A percentile compares a stretch with the other conserved stretches of the same genome.
phyloP scores from a whole-genome alignment of 2,888 invertebrate species.

The Margaritifera margaritifera region DNA sequence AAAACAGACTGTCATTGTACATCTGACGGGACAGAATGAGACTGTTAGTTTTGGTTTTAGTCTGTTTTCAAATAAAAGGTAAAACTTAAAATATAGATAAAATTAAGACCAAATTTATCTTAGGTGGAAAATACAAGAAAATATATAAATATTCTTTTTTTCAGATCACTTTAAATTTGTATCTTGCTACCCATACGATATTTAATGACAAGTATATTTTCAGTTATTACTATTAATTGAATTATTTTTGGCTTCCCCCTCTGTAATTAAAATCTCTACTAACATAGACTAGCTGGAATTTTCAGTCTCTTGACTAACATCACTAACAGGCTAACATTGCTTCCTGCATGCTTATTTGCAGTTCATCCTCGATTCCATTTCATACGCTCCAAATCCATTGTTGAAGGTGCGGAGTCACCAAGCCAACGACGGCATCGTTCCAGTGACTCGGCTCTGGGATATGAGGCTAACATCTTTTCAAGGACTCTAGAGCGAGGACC shows the following conservation, averaged over 20 bases:
- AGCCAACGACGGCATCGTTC: constrained; percentile 42
- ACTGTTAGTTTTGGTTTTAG: no score
- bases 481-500: constrained; percentile 55
- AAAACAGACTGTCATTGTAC: no score
- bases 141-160: no score
- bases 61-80: no score
- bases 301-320: not conserved
- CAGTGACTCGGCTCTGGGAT: constrained; percentile 25
- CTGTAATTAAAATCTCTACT: not conserved
- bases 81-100: no score
- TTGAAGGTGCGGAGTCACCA: constrained; percentile 45
- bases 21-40: no score
- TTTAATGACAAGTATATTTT: no score
- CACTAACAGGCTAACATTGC: constrained; percentile 11
- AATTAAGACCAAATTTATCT: no score
- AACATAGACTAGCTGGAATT: not conserved
- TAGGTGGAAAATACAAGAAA: no score
- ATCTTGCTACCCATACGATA: no score
- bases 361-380: constrained; percentile 38
- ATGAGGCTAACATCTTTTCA: constrained; percentile 16
- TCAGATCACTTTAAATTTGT: no score
- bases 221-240: no score
- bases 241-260: not conserved
- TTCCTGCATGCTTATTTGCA: constrained; percentile 37
- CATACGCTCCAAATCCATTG: constrained; percentile 51